phyloP scores from a whole-genome alignment of 2,113 vertebrate species.

The Callithrix jacchus region DNA sequence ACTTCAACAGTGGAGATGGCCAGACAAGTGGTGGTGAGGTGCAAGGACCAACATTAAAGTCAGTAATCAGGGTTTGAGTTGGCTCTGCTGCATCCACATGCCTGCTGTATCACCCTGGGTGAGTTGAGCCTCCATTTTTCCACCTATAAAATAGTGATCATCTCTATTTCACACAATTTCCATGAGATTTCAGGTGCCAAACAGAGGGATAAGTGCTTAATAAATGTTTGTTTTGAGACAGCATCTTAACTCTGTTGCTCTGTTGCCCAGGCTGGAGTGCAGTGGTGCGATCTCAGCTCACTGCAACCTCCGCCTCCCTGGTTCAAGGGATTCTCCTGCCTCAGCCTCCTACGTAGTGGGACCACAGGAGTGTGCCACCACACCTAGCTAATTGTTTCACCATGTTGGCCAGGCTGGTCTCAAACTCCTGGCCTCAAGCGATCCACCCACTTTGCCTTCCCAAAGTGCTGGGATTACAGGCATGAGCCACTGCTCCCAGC shows the following conservation, averaged over 20 bases:
- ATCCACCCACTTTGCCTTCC: not conserved
- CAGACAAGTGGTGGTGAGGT: not conserved
- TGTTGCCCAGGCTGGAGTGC: not conserved
- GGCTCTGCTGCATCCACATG: too few relatives aligned
- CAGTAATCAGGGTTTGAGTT: not conserved
- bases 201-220: not conserved
- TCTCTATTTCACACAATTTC: not conserved
- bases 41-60: not conserved
- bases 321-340: not conserved
- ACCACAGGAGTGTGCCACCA: too few relatives aligned
- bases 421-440: not conserved
- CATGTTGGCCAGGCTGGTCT: not conserved
- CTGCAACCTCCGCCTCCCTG: not conserved
- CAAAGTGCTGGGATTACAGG: not conserved
- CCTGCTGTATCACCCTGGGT: not conserved
- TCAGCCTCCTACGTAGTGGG: not conserved
- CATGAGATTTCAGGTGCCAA: not conserved
- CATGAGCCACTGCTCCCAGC: not conserved
- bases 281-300: not conserved
- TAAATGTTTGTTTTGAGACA: not conserved
- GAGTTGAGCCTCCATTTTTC: not conserved
- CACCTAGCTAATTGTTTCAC: not conserved
- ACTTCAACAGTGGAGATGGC: not conserved
- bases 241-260: not conserved
- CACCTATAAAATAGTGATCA: not conserved